Base-by-base conservation (phyloP, 1,140 invertebrate genomes). In the Chironomus striatipennis region DNA sequence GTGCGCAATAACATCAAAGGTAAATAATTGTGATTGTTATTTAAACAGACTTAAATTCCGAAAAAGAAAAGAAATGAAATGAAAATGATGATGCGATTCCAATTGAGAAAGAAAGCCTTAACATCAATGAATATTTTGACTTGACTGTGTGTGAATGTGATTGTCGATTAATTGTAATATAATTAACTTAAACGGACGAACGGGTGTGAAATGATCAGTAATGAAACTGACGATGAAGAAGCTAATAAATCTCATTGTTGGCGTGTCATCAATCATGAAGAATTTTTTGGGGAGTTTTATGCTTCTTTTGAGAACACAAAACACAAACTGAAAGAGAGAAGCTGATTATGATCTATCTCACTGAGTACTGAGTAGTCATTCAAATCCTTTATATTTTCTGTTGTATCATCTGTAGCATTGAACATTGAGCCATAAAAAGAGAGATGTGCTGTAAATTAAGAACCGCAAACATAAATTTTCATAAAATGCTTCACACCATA, bases 21-120 rank as follows among this genome's bases (percentile, higher is more conserved):
- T 57, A 57, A 57, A 57, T 57, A 57, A 57, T 57, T 57, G 47
- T 57, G 47, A 57, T 57, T 57, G 47, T 57, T 57, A 57, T 57
- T 57, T 57, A 57, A 57, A 57, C 47, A 57, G 47, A 57, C 12
- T 57, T 57, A n/a, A 57, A 57, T 57, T 57, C 47, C 47, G 4
- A 57, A 34, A 34, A 2, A 34, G 24, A 34, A 34, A 2, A 34
- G 24, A 34, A 34, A 34, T 34, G 24, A 34, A 34, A 34, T 34
- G 24, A 34, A 34, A 57, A 57, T 57, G 47, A 57, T 57, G 47
- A 57, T 57, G 47, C 47, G 47, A 57, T 57, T 57, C n/a, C 47
- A 57, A 57, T 57, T 57, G 47, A 57, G 47, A 57, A 57, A 57
- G 47, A n/a, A 10, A 57, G 47, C 47, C n/a, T 57, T 57, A 15